These are phyloP conservation scores for Eumacrocentrus americanus DNA, from an alignment of 2,888 invertebrate species.

Conservation along the genomic window DNA sequence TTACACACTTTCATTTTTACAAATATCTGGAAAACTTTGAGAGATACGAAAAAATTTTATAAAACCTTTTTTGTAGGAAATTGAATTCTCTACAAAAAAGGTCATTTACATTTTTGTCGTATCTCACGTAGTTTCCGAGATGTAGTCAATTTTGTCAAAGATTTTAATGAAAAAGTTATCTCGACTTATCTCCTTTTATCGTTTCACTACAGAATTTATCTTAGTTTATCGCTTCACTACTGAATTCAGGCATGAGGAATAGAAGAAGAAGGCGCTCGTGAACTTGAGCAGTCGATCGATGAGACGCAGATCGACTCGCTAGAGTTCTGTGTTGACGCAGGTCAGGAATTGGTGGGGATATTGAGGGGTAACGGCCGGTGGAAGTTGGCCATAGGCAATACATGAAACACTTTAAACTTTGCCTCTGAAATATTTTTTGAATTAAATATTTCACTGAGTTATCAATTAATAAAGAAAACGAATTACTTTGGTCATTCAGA, in stretches of 20 bases:
- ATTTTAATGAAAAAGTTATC: no score
- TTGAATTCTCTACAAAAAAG: no score
- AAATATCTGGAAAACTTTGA: no score
- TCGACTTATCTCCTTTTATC: no score
- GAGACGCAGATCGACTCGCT: constrained; percentile 14
- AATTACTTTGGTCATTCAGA: background rate
- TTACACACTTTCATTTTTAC: no score
- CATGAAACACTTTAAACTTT: no score
- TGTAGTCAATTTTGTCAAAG: no score
- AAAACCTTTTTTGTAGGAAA: no score
- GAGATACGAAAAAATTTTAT: no score
- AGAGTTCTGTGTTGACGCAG: constrained; percentile 20
- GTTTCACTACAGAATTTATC: no score
- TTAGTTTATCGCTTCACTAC: background rate
- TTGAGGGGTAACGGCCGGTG: background rate
- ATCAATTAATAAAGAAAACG: background rate
- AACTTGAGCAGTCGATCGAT: constrained; percentile 30
- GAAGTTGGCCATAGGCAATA: background rate
- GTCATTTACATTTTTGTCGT: no score
- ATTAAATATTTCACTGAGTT: background rate
- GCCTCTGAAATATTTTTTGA: background rate
- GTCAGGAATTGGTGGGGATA: constrained; percentile 18
- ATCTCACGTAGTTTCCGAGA: no score
- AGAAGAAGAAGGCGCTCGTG: constrained; percentile 16
- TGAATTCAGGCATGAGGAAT: background rate